A percentile compares a stretch with the other conserved stretches of the same genome.
Evolutionary conservation across 1,140 invertebrate genomes (phyloP).

Genomic region (Eriosoma lanigerum): DNA sequence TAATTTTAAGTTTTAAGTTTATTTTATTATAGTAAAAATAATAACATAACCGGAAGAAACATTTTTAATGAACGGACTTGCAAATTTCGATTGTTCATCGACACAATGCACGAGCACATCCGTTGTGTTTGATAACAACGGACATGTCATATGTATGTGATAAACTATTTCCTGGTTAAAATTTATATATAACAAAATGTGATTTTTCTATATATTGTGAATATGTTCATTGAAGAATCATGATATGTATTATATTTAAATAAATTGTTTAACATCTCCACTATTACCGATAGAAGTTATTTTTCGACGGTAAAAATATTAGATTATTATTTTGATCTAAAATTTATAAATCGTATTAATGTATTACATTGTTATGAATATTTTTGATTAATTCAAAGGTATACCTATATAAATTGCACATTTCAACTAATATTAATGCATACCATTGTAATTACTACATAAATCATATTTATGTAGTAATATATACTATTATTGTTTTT

Average conservation of each 20-base stretch:
- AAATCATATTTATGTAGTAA: background rate
- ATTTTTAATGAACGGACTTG: slow-evolving; percentile 18
- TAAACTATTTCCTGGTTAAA: slow-evolving; percentile 39
- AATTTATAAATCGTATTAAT: background rate
- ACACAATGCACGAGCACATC: background rate
- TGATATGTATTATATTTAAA: background rate
- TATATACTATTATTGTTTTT: background rate
- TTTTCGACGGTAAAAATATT: background rate
- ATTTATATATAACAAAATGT: background rate
- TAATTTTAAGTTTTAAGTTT: no score
- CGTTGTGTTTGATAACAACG: slow-evolving; percentile 28
- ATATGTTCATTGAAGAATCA: background rate
- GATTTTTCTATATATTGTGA: background rate
- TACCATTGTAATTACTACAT: background rate
- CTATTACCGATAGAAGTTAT: background rate
- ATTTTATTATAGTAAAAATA: background rate
- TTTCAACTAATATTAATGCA: background rate
- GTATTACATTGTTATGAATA: background rate
- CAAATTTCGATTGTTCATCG: slow-evolving; percentile 38
- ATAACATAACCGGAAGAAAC: background rate
- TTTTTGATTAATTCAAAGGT: background rate
- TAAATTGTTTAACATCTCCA: background rate
- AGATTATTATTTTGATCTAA: no score
- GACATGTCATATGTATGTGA: background rate
- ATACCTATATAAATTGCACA: background rate